Evolutionary conservation across 2,888 invertebrate genomes (phyloP), one percentile per base, ranked within the genome.

Genomic region (Cryptocheilus praepositus): DNA sequence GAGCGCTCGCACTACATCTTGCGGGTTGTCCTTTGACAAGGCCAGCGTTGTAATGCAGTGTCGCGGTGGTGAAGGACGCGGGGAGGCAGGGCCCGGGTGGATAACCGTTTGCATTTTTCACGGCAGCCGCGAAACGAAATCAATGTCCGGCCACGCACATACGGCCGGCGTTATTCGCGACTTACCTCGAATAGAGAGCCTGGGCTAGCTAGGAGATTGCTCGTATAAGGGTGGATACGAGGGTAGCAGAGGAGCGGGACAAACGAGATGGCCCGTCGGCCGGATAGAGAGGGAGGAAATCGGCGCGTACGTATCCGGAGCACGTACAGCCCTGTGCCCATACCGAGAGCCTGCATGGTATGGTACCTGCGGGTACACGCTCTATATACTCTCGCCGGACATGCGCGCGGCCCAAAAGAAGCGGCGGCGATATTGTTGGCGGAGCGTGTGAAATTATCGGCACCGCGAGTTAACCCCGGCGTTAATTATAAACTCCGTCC

Each of bases 271-370:
- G 64, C 60, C 25, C 65, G 72, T 72, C 82, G 72, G 65, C 62
- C 44, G 61, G 70, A 56, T 60, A 64, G 67, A 67, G 73, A 70
- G 76, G 69, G 72, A 81, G 73, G 77, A 83, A 84, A 84, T 82
- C 82, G 82, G 82, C 77, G 80, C 77, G 80, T 86, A 86, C 81
- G 85, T 86, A 88, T 81, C 85, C 87, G 77, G 83, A 81, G 87
- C 87, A 88, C 87, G 88, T 87, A 87, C 86, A 83, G 84, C 83
- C 85, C 85, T 84, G 86, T 87, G 85, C 84, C 86, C 87, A 87
- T 87, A 87, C 85, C 80, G 78, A 83, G 83, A 78, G 80, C 76
- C 77, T 72, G 73, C 76, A 73, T 15, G 49, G 49, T 8, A 11
- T 49, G 16, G 49, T 49, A 49, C 51, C 18, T 19, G 19, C 51